These are phyloP conservation scores for Auanema sp. DNA, from an alignment of 2,888 invertebrate species.

Conservation along the genomic window DNA sequence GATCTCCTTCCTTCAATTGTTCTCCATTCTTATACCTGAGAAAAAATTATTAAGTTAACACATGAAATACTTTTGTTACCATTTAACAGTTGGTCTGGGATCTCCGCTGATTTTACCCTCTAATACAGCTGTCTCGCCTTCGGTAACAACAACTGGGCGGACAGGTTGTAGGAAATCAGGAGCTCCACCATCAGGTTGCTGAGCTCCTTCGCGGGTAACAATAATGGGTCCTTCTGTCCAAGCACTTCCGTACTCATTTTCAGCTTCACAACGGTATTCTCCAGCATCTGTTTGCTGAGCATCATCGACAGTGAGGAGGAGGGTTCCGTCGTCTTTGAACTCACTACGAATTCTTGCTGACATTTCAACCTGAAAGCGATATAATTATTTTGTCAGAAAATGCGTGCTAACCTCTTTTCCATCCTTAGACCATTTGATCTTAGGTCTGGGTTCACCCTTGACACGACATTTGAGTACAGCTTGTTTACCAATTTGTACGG, in stretches of 20 bases:
- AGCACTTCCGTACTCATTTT: slow-evolving; percentile 71
- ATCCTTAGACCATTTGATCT: slow-evolving; percentile 91
- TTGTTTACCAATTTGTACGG: slow-evolving; percentile 35
- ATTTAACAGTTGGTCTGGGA: slow-evolving; percentile 89
- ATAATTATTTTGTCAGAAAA: slow-evolving; percentile 1
- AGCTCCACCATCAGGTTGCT: slow-evolving; percentile 64
- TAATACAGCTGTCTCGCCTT: slow-evolving; percentile 65
- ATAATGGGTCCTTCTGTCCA: slow-evolving; percentile 63
- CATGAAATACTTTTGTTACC: slow-evolving; percentile 67
- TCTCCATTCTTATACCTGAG: slow-evolving; percentile 75
- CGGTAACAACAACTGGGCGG: slow-evolving; percentile 55
- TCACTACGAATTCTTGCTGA: slow-evolving; percentile 50
- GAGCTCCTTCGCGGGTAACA: slow-evolving; percentile 64
- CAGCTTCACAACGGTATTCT: slow-evolving; percentile 75
- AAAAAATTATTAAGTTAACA: neutral
- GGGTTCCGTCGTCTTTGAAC: slow-evolving; percentile 57
- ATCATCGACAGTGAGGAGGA: slow-evolving; percentile 51
- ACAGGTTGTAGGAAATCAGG: slow-evolving; percentile 65
- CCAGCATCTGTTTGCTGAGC: slow-evolving; percentile 53
- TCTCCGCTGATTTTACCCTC: slow-evolving; percentile 73
- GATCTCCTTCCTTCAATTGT: slow-evolving; percentile 39
- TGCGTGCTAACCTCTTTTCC: slow-evolving; percentile 36
- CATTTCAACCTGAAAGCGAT: slow-evolving; percentile 61
- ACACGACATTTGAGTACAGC: slow-evolving; percentile 78
- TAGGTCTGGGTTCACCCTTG: slow-evolving; percentile 86